A percentile compares a stretch with the other conserved stretches of the same genome.
Evolutionary conservation across 2,113 vertebrate species (phyloP).

Genomic region (Albula glossodonta): DNA sequence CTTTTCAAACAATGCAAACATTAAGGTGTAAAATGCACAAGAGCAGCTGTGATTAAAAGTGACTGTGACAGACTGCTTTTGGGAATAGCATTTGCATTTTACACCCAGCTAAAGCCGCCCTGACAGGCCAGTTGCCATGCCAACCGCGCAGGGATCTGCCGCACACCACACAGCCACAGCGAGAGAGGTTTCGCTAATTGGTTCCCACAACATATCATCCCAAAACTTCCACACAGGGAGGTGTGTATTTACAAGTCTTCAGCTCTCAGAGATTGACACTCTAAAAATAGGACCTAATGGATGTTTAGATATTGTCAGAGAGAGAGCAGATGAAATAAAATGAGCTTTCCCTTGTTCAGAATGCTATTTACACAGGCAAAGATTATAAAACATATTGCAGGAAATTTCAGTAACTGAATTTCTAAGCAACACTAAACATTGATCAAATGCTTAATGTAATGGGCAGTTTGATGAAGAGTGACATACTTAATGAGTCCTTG

Average conservation of each 20-base stretch:
- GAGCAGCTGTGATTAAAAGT: slow-evolving; percentile 49
- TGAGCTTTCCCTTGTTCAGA: neutral
- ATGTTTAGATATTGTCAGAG: slow-evolving; percentile 27
- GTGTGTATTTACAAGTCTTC: slow-evolving; percentile 66
- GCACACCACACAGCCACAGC: slow-evolving; percentile 41
- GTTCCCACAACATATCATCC: slow-evolving; percentile 51
- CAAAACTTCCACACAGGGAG: slow-evolving; percentile 59
- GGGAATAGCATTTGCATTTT: slow-evolving; percentile 77
- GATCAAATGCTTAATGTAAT: neutral
- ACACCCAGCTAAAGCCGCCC: slow-evolving; percentile 64
- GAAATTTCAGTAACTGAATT: neutral
- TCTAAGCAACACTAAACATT: neutral
- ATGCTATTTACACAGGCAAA: neutral
- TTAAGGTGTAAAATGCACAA: slow-evolving; percentile 27
- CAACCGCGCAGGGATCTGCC: slow-evolving; percentile 58
- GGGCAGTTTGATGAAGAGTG: neutral
- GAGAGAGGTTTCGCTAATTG: slow-evolving; percentile 54
- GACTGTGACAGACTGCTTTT: slow-evolving; percentile 65
- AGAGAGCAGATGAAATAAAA: neutral
- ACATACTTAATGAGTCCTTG: neutral
- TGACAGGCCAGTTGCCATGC: slow-evolving; percentile 77
- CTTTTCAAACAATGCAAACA: slow-evolving; percentile 26
- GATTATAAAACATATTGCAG: neutral
- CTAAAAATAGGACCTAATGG: slow-evolving; percentile 63
- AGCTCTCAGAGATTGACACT: slow-evolving; percentile 50